Percentiles rank a stretch among this genome's conserved stretches.
phyloP scores from a whole-genome alignment of 2,113 vertebrate genomes.

The Platanista minor region DNA sequence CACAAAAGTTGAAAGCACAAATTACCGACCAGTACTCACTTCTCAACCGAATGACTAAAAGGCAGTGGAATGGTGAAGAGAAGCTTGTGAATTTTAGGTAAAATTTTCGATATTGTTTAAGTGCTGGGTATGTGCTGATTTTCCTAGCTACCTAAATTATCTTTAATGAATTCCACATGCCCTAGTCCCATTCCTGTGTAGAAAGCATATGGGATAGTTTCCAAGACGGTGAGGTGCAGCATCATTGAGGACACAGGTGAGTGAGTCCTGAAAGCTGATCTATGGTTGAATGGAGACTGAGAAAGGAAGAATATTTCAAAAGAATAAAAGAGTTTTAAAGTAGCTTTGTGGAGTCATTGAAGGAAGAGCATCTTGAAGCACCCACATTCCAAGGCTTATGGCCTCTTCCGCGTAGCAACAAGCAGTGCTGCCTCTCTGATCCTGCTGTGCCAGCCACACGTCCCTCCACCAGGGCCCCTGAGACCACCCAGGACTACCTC shows the following conservation, averaged over 20 bases:
- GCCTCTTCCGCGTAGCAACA: not conserved
- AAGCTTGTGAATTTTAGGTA: not conserved
- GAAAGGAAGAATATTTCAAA: not conserved
- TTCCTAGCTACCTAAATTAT: not conserved
- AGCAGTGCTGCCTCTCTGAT: not conserved
- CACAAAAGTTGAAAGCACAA: not conserved
- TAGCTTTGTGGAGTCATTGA: too few species aligned
- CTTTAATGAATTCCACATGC: not conserved
- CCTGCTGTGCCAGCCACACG: not conserved
- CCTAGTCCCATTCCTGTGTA: not conserved
- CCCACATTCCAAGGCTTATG: not conserved
- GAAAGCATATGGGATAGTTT: not conserved
- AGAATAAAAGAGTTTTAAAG: not conserved
- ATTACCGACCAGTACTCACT: not conserved
- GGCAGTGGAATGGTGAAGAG: not conserved
- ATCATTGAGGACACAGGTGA: not conserved
- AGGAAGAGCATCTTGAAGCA: not conserved
- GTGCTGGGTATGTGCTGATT: not conserved
- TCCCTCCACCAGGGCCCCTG: not conserved
- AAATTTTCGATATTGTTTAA: not conserved
- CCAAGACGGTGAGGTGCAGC: not conserved
- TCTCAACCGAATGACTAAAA: not conserved
- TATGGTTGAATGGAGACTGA: not conserved
- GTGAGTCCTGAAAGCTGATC: not conserved
- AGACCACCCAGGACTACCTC: not conserved